These are phyloP conservation scores for Nebria salina DNA, from an alignment of 2,888 invertebrate genomes.

Conservation along the genomic window DNA sequence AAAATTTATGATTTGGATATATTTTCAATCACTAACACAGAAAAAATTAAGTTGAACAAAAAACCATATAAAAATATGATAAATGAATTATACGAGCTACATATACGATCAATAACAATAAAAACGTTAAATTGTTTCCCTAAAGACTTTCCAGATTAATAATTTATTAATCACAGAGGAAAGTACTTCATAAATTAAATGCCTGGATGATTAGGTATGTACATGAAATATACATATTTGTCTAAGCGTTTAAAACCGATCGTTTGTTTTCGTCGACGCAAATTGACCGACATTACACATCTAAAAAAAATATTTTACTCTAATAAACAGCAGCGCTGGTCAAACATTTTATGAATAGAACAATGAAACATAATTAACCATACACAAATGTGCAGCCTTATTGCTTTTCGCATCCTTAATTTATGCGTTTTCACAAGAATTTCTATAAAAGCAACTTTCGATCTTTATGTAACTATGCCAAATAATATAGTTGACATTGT, in stretches of 20 bases:
- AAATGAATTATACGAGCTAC: slow-evolving; percentile 31
- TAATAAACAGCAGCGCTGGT: not conserved
- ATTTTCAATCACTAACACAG: too few species aligned
- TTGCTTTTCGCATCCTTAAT: too few species aligned
- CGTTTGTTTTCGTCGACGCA: slow-evolving; percentile 15
- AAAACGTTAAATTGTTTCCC: slow-evolving; percentile 27
- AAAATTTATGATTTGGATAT: too few species aligned
- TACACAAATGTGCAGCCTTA: too few species aligned
- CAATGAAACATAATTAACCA: too few species aligned
- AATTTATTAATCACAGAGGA: slow-evolving; percentile 39
- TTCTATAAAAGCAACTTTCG: too few species aligned
- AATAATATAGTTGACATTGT: too few species aligned
- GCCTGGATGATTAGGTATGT: slow-evolving; percentile 24
- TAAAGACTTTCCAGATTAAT: slow-evolving; percentile 36
- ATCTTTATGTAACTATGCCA: too few species aligned
- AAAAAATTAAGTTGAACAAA: not conserved
- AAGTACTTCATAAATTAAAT: slow-evolving; percentile 42
- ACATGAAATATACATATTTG: slow-evolving; percentile 27
- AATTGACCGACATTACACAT: not conserved
- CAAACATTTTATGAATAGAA: not conserved
- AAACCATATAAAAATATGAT: slow-evolving; percentile 29
- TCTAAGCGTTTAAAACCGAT: not conserved
- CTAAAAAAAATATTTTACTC: not conserved
- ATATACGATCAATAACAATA: slow-evolving; percentile 40
- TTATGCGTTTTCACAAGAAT: too few species aligned